A percentile compares a stretch with the other conserved stretches of the same genome.
Evolutionary conservation across 2,888 invertebrate species (phyloP).

Genomic region (Spodoptera exigua): DNA sequence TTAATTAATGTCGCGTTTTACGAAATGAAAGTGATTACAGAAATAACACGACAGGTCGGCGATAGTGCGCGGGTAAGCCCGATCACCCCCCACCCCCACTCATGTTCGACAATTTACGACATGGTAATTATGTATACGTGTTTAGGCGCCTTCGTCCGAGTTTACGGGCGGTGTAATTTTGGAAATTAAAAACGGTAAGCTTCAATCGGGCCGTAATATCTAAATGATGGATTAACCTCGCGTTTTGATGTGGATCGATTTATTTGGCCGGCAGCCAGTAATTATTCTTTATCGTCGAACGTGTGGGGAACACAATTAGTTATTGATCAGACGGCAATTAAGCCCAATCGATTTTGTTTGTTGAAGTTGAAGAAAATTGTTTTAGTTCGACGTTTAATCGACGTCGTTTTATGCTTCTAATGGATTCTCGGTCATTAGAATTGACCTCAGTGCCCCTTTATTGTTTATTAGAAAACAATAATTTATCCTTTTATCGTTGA

Average conservation of each 20-base stretch:
- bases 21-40: slow-evolving; percentile 88
- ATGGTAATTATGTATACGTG: slow-evolving; percentile 85
- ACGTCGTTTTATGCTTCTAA: slow-evolving; percentile 82
- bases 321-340: slow-evolving; percentile 89
- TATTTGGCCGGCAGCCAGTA: slow-evolving; percentile 88
- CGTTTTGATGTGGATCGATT: slow-evolving; percentile 88
- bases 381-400: slow-evolving; percentile 86
- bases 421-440: slow-evolving; percentile 82
- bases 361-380: slow-evolving; percentile 89
- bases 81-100: slow-evolving; percentile 72
- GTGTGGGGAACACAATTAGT: slow-evolving; percentile 89
- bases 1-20: slow-evolving; percentile 90
- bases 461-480: slow-evolving; percentile 78
- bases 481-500: slow-evolving; percentile 63
- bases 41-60: slow-evolving; percentile 86
- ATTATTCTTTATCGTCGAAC: slow-evolving; percentile 88
- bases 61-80: slow-evolving; percentile 70
- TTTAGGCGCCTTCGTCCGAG: slow-evolving; percentile 76
- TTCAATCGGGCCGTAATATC: slow-evolving; percentile 87
- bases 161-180: slow-evolving; percentile 83
- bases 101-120: slow-evolving; percentile 85
- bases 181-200: slow-evolving; percentile 89
- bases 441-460: slow-evolving; percentile 71
- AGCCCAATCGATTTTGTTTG: slow-evolving; percentile 88
- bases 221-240: slow-evolving; percentile 89